A percentile compares a stretch with the other conserved stretches of the same genome.
Evolutionary conservation across 1,140 invertebrate species (phyloP).

Genomic region (Drosophila asahinai): DNA sequence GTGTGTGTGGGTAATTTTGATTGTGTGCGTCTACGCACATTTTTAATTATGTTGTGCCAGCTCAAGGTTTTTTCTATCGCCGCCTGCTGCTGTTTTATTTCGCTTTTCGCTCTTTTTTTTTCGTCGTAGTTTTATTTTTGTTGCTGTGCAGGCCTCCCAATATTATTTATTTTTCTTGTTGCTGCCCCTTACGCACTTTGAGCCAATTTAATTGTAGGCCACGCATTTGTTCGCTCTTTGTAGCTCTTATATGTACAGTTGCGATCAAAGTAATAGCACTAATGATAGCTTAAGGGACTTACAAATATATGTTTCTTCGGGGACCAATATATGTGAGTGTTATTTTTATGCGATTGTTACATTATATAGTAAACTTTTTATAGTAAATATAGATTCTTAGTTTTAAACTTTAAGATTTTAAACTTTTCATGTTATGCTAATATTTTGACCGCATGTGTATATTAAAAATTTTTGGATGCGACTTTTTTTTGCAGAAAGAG

Average conservation of each 20-base stretch:
- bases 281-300: too few species aligned
- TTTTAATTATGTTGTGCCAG: constrained; percentile 83
- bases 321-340: too few species aligned
- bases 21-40: constrained; percentile 73
- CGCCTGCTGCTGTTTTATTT: constrained; percentile 41
- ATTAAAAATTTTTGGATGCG: constrained; percentile 52
- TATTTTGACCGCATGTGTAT: not conserved
- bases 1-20: constrained; percentile 14
- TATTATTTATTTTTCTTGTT: constrained; percentile 10
- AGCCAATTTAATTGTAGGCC: constrained; percentile 82
- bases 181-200: constrained; percentile 59
- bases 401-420: too few species aligned
- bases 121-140: constrained; percentile 52
- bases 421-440: not conserved
- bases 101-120: constrained; percentile 12
- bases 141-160: constrained; percentile 72
- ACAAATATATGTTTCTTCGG: too few species aligned
- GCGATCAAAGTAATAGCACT: not conserved
- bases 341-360: too few species aligned
- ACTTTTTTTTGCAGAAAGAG: constrained; percentile 53
- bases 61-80: constrained; percentile 80
- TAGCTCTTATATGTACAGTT: not conserved
- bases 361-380: too few species aligned
- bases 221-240: constrained; percentile 29
- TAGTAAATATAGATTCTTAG: too few species aligned